Evolutionary conservation across 2,797 vertebrate genomes (phyloP), one percentile per base, ranked within the genome.

Genomic region (Hoplostethus atlanticus): DNA sequence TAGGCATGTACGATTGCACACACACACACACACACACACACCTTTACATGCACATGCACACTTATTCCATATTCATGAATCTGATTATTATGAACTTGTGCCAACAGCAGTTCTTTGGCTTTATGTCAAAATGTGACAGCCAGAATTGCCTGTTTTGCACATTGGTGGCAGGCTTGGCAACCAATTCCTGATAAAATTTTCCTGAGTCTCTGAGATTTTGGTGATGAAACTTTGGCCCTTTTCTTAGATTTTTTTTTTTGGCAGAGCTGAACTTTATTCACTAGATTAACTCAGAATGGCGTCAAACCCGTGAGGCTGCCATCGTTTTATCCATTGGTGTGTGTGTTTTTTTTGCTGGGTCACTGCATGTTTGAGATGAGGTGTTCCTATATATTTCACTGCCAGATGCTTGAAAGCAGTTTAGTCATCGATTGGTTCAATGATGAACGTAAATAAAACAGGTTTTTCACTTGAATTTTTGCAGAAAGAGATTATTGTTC

Each of bases 161-260:
- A 42, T 17, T 3, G 16, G 68, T 84, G 83, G 77, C 83, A 84
- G 68, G 64, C 56, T 71, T 68, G 79, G 77, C 67, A 73, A 78
- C 67, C 60, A 60, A 76, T 75, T 80, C 59, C 52, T 34, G 30
- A 47, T 59, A 21, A 21, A 74, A 57, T 58, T 73, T 68, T 54
- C 53, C 34, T 68, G 38, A 6, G 0, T 30, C 56, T 51, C 21
- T 10, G 8, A 58, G 44, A 74, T 56, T 76, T 52, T 38, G 52
- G 58, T 5, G 2, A 28, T 58, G 17, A 63, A 54, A 15, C 21
- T 6, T 25, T 44, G 4, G 5, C 9, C 0, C 13, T 40, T 68
- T 64, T 54, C 28, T 17, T 15, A 28, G 42, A 36, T 50, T 65
- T 48, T 58, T 56, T 65, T 62, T 68, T 46, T 65, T 40, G 21